Percentiles rank a stretch among this genome's conserved stretches.
Conservation (phyloP, 2,113 vertebrate species). For the Eulemur rufifrons region DNA sequence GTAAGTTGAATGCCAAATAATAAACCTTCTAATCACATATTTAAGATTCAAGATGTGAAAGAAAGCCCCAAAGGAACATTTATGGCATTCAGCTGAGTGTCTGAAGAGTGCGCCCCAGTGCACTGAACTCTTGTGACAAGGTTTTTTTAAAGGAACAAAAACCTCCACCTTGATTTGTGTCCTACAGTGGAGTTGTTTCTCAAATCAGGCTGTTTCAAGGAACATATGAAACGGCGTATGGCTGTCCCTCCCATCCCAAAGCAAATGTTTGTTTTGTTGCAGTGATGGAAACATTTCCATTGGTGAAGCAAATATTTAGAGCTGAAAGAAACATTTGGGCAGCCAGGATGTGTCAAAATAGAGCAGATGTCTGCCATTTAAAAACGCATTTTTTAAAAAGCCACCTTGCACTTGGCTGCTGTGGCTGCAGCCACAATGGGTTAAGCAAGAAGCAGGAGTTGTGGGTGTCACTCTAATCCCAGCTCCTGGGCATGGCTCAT, state of each 20-base stretch:
- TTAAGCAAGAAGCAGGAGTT: not conserved
- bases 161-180: not conserved
- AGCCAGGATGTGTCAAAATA: constrained; percentile 68
- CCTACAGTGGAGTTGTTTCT: not conserved
- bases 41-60: constrained; percentile 39
- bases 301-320: constrained; percentile 71
- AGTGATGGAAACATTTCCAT: constrained; percentile 59
- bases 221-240: not conserved
- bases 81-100: not conserved
- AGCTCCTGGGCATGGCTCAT: too few species aligned
- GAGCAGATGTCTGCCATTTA: constrained; percentile 71
- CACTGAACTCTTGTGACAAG: too few species aligned
- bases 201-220: not conserved
- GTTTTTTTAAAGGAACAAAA: not conserved
- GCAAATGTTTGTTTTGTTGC: constrained; percentile 69
- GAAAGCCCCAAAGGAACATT: not conserved
- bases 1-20: constrained; percentile 31
- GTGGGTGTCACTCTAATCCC: not conserved
- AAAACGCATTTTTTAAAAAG: constrained; percentile 30
- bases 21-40: not conserved
- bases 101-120: not conserved
- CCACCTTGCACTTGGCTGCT: constrained; percentile 34
- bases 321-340: constrained; percentile 65
- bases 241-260: not conserved
- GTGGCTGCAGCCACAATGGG: not conserved